Conservation (phyloP, 2,113 vertebrate species). For the Orcinus orca region DNA sequence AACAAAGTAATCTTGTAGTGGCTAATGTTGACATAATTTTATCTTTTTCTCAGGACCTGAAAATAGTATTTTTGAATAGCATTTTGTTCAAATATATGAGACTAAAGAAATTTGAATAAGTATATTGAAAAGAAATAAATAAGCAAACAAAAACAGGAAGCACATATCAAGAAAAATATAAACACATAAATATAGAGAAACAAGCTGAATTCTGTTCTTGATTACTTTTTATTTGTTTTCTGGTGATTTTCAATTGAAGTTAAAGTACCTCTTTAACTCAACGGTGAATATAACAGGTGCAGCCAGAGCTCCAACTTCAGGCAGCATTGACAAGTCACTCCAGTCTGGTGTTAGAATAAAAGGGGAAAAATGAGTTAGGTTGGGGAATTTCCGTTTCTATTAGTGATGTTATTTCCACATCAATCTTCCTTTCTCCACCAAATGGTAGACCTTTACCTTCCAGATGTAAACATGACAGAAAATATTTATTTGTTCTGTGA, state of each 20-base stretch:
- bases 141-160: not conserved
- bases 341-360: not conserved
- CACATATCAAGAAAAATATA: not conserved
- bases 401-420: not conserved
- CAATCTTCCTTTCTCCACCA: conserved; percentile 6
- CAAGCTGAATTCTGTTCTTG: not conserved
- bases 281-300: not conserved
- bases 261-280: not conserved
- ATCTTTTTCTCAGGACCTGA: not conserved
- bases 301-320: not conserved
- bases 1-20: not conserved
- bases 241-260: not conserved
- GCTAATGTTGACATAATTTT: not conserved
- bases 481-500: conserved; percentile 41
- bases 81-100: not conserved
- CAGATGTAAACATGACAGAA: not conserved
- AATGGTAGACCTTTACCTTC: not conserved
- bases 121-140: not conserved
- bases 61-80: not conserved
- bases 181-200: not conserved
- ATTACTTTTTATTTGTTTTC: not conserved
- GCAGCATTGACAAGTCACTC: not conserved
- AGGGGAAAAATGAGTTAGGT: not conserved
- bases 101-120: not conserved
- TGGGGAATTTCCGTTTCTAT: not conserved